Evolutionary conservation across 2,113 vertebrate genomes (phyloP).

Genomic region (Progne subis): DNA sequence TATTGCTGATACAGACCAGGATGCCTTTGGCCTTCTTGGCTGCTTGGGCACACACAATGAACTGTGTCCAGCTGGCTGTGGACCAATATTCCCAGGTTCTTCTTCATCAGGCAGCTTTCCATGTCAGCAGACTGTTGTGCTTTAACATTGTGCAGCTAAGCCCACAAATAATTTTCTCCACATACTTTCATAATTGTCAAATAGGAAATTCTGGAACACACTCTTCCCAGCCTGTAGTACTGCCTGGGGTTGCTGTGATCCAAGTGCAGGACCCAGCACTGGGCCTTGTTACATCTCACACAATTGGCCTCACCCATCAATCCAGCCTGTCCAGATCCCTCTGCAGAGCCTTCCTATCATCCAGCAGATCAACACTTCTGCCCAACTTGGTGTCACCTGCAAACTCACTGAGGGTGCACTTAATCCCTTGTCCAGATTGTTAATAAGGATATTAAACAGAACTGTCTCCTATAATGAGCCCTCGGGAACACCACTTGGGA

Average conservation of each 20-base stretch:
- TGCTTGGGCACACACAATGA: not conserved
- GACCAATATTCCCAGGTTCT: not conserved
- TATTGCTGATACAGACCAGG: not conserved
- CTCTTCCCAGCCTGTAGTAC: fast-evolving
- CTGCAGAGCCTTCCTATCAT: not conserved
- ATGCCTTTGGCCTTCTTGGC: not conserved
- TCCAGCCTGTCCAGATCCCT: not conserved
- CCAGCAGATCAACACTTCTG: not conserved
- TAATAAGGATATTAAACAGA: not conserved
- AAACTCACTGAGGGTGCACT: not conserved
- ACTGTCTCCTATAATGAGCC: not conserved
- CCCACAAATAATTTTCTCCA: not conserved
- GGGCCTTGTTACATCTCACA: not conserved
- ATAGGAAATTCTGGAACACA: not conserved
- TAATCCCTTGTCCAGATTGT: not conserved
- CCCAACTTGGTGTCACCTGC: not conserved
- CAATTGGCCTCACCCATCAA: fast-evolving
- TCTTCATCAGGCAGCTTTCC: not conserved
- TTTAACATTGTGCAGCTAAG: not conserved
- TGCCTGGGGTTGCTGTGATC: not conserved
- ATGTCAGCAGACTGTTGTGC: not conserved
- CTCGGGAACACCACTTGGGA: not conserved
- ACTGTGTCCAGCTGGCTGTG: not conserved
- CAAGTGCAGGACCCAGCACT: fast-evolving
- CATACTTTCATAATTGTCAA: not conserved